Evolutionary conservation across 2,888 invertebrate species (phyloP).

Genomic region (Clostera curtula): DNA sequence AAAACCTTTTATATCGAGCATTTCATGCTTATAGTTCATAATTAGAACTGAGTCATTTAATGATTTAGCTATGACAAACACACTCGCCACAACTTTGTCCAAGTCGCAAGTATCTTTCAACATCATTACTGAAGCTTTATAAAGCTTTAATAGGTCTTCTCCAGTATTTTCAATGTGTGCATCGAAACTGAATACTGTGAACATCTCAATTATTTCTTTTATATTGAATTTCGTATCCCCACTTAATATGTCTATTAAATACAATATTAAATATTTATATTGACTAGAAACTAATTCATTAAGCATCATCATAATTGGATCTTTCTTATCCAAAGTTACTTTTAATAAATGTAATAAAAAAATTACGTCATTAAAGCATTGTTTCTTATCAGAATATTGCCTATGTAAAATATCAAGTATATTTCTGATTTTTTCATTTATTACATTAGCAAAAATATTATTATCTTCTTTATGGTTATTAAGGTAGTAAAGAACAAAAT

Average conservation of each 20-base stretch:
- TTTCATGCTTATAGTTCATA: constrained; percentile 31
- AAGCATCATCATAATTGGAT: constrained; percentile 13
- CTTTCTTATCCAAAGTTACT: constrained; percentile 21
- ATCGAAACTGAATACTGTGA: constrained; percentile 23
- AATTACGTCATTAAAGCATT: constrained; percentile 38
- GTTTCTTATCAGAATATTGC: constrained; percentile 45
- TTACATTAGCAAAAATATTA: constrained; percentile 24
- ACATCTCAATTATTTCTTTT: constrained; percentile 31
- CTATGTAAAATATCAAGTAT: constrained; percentile 35
- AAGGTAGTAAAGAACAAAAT: constrained; percentile 39
- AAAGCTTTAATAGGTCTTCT: constrained; percentile 33
- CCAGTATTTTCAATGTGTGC: constrained; percentile 16
- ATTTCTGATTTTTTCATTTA: constrained; percentile 32
- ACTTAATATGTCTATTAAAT: constrained; percentile 33
- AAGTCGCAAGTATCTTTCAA: constrained; percentile 33
- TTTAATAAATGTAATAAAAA: constrained; percentile 33
- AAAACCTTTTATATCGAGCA: constrained; percentile 30
- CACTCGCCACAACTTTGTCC: constrained; percentile 36
- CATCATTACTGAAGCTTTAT: constrained; percentile 34
- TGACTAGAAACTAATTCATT: constrained; percentile 23
- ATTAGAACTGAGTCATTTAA: constrained; percentile 22
- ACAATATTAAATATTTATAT: constrained; percentile 35
- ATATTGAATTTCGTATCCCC: constrained; percentile 29
- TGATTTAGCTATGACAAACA: constrained; percentile 34
- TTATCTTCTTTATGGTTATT: constrained; percentile 28